Evolutionary conservation across 1,140 invertebrate genomes (phyloP), one percentile per base, ranked within the genome.

Genomic region (Ceratosolen solmsi): DNA sequence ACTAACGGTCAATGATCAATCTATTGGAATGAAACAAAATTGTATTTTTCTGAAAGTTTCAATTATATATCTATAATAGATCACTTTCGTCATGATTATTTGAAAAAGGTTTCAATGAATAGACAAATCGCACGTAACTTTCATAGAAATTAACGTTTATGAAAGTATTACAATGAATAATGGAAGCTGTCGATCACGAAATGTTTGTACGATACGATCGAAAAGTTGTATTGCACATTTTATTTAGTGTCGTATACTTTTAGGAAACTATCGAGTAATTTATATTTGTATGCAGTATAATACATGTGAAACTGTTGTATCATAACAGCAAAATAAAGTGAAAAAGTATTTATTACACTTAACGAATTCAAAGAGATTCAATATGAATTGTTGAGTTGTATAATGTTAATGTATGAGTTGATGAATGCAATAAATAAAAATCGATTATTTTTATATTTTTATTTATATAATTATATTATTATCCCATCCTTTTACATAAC

Each of bases 391-490:
- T 86, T 83, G 82, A 86, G 87, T 86, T 89, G 85, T 90, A 89
- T 84, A 74, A 89, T 90, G 88, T 90, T 88, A 88, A 89, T 89
- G 88, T 90, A 90, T 84, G 88, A 91, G 60, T 65, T 85, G 78
- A 86, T 82, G 86, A 83, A 89, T 89, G 86, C 86, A 88, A 89
- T 88, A 91, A 83, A 90, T 91, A 91, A 91, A 91, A 90, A 90
- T 80, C 86, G 86, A 89, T 90, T 91, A 91, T 91, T 91, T 91
- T 91, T 90, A 91, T n/a, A n/a, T n/a, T n/a, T n/a, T n/a, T n/a
- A n/a, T n/a, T n/a, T n/a, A 91, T 88, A 91, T 88, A 89, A 85
- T 70, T 7, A 70, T 36, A 80, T 51, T 73, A 49, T 20, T 33
- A 54, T 27, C 70, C n/a, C 25, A 30, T 51, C 41, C 54, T 60